These are phyloP conservation scores for Poicephalus meyeri DNA, from an alignment of 2,113 vertebrate genomes.

Conservation along the genomic window DNA sequence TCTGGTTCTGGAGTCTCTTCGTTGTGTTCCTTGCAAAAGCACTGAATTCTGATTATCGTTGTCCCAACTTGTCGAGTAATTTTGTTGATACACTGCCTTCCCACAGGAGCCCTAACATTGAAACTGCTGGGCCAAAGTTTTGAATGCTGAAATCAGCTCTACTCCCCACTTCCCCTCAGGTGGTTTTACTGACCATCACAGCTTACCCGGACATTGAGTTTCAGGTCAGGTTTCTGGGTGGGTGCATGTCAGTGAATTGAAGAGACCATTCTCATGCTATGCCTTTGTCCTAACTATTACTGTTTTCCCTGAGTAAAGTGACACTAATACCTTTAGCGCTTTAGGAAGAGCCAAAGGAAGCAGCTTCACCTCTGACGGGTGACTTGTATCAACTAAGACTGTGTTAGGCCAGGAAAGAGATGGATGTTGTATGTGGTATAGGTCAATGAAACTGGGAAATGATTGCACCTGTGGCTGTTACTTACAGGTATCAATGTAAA, in stretches of 20 bases:
- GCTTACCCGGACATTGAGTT: background rate
- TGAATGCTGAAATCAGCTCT: background rate
- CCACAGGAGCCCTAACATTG: fast-evolving
- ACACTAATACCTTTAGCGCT: background rate
- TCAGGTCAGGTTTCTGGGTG: background rate
- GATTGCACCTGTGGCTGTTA: background rate
- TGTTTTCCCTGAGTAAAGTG: background rate
- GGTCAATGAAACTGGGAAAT: background rate
- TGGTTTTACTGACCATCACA: background rate
- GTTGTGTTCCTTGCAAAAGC: fast-evolving
- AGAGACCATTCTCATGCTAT: background rate
- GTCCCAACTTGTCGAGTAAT: background rate
- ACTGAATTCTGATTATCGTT: fast-evolving
- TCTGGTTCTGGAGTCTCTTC: background rate
- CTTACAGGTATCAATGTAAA: background rate
- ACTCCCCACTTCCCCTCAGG: background rate
- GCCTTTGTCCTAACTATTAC: background rate
- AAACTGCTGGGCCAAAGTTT: background rate
- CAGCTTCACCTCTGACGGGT: background rate
- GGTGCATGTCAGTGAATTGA: background rate
- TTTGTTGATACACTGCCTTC: background rate
- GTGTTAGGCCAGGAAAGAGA: background rate
- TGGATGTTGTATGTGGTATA: fast-evolving
- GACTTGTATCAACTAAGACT: background rate
- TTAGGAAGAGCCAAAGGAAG: background rate